phyloP scores from a whole-genome alignment of 2,888 invertebrate genomes.

The Troides aeacus region DNA sequence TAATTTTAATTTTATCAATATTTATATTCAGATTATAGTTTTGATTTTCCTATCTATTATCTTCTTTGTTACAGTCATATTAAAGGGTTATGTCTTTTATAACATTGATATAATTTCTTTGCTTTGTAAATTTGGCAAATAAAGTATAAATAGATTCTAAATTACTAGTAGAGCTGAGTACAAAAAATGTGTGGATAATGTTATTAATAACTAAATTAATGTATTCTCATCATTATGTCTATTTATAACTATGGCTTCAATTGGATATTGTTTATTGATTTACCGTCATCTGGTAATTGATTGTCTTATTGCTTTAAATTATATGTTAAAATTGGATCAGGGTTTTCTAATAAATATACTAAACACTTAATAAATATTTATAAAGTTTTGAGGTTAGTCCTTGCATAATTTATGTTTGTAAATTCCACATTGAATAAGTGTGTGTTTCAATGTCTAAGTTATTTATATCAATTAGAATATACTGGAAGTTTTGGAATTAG shows the following conservation, averaged over 20 bases:
- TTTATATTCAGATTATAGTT: too few relatives aligned
- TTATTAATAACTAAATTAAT: background rate
- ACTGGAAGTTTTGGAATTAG: background rate
- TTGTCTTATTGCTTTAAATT: background rate
- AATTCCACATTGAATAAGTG: too few relatives aligned
- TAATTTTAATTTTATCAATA: too few relatives aligned
- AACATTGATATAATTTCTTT: too few relatives aligned
- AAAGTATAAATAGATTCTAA: too few relatives aligned
- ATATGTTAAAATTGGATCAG: background rate
- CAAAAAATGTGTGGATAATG: background rate
- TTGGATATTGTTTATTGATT: conserved; percentile 28
- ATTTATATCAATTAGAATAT: background rate
- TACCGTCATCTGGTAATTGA: conserved; percentile 12
- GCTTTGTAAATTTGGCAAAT: background rate
- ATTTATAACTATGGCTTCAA: conserved; percentile 26
- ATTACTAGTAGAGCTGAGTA: background rate
- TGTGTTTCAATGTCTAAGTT: too few relatives aligned
- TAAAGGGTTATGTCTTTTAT: too few relatives aligned
- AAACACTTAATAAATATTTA: background rate
- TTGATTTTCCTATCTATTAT: too few relatives aligned
- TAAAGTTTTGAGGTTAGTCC: background rate
- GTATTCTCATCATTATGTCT: conserved; percentile 4
- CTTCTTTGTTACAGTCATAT: too few relatives aligned
- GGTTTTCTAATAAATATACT: background rate
- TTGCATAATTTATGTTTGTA: too few relatives aligned